Evolutionary conservation across 2,797 vertebrate species (phyloP), one percentile per base, ranked within the genome.

Genomic region (Chrysocyon brachyurus): DNA sequence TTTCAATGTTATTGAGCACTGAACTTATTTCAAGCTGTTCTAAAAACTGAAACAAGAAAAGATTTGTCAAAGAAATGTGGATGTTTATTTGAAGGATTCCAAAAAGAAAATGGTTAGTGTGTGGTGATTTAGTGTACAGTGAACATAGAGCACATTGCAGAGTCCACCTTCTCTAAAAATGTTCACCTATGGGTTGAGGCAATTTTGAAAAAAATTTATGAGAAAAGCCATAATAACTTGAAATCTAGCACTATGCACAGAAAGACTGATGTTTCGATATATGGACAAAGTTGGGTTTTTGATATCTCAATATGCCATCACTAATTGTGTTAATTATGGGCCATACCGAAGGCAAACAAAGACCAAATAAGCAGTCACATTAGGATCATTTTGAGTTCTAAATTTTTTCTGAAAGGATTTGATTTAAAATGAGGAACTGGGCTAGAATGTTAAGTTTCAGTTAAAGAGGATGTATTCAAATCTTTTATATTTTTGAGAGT

Each of bases 231-330:
- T 26, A 57, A 57, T 46, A 36, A 40, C 9, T 90, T 79, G 64
- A 96, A 59, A 75, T 63, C 3, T 26, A 87, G 46, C 8, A 17
- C 22, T 54, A 82, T 59, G 28, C 2, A 86, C 31, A 90, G 28
- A 90, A 89, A 78, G 12, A 75, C 0, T 70, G 1, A 17, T 84
- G 10, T 92, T 82, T 96, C 17, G 90, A 73, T 82, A 97, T 83
- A 92, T 4, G 96, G 72, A 96, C 90, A 93, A 96, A 86, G 49
- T 57, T 96, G 28, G 4, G 3, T 7, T 91, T 91, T 86, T 96
- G 17, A 81, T 91, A 63, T 68, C 21, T 90, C 31, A 92, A 12
- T 91, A 88, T 92, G 40, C n/a, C n/a, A 63, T 82, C 90, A 84
- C 73, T 92, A 95, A 82, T 77, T 90, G 24, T 5, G 21, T 94